phyloP scores from a whole-genome alignment of 2,888 invertebrate genomes.

The Operophtera brumata region DNA sequence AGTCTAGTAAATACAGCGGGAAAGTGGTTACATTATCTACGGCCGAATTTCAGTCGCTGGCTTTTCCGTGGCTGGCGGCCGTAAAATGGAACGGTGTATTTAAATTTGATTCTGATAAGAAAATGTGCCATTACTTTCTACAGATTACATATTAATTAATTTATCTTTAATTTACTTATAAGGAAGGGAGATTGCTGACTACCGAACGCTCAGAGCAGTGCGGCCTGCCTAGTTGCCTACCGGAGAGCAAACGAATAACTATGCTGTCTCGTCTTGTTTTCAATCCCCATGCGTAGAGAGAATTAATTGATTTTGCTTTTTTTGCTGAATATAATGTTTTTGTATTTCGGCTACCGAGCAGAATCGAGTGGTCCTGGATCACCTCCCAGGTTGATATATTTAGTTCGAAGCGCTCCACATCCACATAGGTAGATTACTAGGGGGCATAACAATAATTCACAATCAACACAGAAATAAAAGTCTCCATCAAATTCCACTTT shows the following conservation, averaged over 20 bases:
- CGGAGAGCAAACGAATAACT: no score
- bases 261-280: no score
- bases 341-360: neutral
- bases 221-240: no score
- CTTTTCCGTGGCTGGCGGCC: constrained; percentile 31
- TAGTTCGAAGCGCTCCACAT: no score
- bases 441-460: no score
- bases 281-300: neutral
- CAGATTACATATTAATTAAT: no score
- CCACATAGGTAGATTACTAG: no score
- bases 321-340: neutral
- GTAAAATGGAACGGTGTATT: constrained; percentile 37
- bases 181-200: no score
- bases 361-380: neutral
- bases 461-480: no score
- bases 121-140: constrained; percentile 23
- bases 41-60: constrained; percentile 56
- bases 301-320: neutral
- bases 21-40: constrained; percentile 68
- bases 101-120: constrained; percentile 37
- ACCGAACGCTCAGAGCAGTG: no score
- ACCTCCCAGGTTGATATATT: neutral
- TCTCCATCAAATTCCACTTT: no score
- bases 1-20: constrained; percentile 36
- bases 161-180: no score